These are phyloP conservation scores for Pollicipes pollicipes DNA, from an alignment of 1,140 invertebrate genomes.

Conservation along the genomic window DNA sequence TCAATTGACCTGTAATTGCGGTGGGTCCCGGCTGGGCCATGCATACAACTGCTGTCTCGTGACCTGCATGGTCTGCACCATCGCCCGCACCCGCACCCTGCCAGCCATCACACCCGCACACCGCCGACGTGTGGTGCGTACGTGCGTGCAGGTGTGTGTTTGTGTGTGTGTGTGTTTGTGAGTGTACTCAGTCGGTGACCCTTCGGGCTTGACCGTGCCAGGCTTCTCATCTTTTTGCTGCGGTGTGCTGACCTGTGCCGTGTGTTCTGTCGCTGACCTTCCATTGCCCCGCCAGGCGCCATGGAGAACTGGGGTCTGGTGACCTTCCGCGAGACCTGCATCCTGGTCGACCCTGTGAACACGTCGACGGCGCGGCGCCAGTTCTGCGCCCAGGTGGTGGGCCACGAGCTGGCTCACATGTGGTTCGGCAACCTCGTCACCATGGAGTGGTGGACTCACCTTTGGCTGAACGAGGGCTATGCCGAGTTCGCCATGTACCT, in stretches of 20 bases:
- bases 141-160: too few relatives aligned
- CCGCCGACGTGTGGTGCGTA: too few relatives aligned
- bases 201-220: too few relatives aligned
- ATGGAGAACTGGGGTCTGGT: slow-evolving; percentile 95
- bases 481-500: slow-evolving; percentile 59
- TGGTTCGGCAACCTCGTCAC: slow-evolving; percentile 44
- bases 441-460: slow-evolving; percentile 40
- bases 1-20: too few relatives aligned
- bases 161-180: too few relatives aligned
- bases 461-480: slow-evolving; percentile 86
- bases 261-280: neutral
- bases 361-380: slow-evolving; percentile 66
- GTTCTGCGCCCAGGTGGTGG: slow-evolving; percentile 68
- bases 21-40: too few relatives aligned
- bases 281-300: slow-evolving; percentile 37
- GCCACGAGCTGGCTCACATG: slow-evolving; percentile 57
- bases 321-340: slow-evolving; percentile 61
- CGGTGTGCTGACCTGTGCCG: neutral
- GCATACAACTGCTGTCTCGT: too few relatives aligned
- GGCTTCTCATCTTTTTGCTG: too few relatives aligned
- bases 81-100: too few relatives aligned
- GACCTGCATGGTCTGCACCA: too few relatives aligned
- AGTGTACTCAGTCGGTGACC: too few relatives aligned
- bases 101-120: too few relatives aligned
- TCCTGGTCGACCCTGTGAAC: slow-evolving; percentile 64